Conservation (phyloP, 2,888 invertebrate species). For the Callimorpha dominula region DNA sequence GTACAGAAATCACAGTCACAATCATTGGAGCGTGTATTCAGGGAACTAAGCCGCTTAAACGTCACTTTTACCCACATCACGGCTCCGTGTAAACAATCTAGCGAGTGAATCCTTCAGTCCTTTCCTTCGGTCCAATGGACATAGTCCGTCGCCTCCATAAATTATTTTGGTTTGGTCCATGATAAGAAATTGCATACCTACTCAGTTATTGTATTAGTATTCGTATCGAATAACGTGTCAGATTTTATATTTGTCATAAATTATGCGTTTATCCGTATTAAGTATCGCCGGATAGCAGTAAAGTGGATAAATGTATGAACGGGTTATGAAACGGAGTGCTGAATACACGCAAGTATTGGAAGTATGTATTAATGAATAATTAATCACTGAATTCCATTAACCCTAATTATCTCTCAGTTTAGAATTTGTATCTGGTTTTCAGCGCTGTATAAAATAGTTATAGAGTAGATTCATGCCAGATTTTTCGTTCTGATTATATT, state of each 20-base stretch:
- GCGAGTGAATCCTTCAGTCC: constrained; percentile 53
- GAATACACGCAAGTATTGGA: neutral
- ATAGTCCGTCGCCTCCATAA: constrained; percentile 46
- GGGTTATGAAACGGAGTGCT: neutral
- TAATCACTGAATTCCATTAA: neutral
- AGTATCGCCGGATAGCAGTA: neutral
- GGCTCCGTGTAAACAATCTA: constrained; percentile 54
- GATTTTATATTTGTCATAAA: neutral
- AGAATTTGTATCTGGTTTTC: neutral
- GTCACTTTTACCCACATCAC: constrained; percentile 50
- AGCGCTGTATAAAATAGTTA: neutral
- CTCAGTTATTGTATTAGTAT: neutral
- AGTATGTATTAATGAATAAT: neutral
- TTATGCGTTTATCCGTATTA: neutral
- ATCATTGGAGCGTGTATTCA: constrained; percentile 40
- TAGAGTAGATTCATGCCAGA: neutral
- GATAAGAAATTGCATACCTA: neutral
- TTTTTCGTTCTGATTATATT: neutral
- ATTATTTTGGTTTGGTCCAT: constrained; percentile 41
- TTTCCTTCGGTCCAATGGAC: constrained; percentile 42
- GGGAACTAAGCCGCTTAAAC: constrained; percentile 56
- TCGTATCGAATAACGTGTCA: neutral
- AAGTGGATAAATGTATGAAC: neutral
- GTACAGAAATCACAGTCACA: constrained; percentile 46
- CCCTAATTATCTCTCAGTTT: neutral